Evolutionary conservation across 2,113 vertebrate species (phyloP).

Genomic region (Oreochromis spilurus): DNA sequence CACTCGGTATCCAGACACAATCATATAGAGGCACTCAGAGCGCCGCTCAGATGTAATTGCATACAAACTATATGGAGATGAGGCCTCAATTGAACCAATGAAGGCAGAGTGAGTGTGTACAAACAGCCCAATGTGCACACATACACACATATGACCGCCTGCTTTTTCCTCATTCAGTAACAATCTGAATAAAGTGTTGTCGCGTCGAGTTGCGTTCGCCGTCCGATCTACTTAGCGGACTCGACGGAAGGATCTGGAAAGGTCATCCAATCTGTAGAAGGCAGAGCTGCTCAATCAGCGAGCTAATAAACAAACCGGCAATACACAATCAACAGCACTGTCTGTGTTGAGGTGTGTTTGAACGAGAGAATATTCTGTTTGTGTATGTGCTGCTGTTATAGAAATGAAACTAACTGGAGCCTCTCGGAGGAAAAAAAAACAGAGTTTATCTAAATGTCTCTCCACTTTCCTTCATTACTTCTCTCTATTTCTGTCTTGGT

Average conservation of each 20-base stretch:
- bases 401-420: conserved; percentile 41
- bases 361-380: background rate
- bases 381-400: conserved; percentile 4
- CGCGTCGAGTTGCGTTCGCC: conserved; percentile 54
- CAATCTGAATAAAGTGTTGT: conserved; percentile 67
- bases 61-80: conserved; percentile 70
- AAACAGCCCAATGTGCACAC: conserved; percentile 23
- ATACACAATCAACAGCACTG: conserved; percentile 61
- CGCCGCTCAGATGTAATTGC: conserved; percentile 61
- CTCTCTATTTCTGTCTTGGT: background rate
- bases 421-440: conserved; percentile 10
- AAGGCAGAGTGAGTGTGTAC: conserved; percentile 34
- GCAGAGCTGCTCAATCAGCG: conserved; percentile 61
- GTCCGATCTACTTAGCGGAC: conserved; percentile 69
- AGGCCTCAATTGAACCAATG: conserved; percentile 63
- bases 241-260: conserved; percentile 63
- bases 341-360: background rate
- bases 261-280: conserved; percentile 74
- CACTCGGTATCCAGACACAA: conserved; percentile 50
- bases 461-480: conserved; percentile 41
- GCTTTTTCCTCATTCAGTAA: conserved; percentile 65
- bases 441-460: conserved; percentile 25
- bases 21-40: conserved; percentile 57
- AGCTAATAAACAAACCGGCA: conserved; percentile 62
- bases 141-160: conserved; percentile 20